These are phyloP conservation scores for Propsilocerus akamusi DNA, from an alignment of 1,140 invertebrate species.

Conservation along the genomic window DNA sequence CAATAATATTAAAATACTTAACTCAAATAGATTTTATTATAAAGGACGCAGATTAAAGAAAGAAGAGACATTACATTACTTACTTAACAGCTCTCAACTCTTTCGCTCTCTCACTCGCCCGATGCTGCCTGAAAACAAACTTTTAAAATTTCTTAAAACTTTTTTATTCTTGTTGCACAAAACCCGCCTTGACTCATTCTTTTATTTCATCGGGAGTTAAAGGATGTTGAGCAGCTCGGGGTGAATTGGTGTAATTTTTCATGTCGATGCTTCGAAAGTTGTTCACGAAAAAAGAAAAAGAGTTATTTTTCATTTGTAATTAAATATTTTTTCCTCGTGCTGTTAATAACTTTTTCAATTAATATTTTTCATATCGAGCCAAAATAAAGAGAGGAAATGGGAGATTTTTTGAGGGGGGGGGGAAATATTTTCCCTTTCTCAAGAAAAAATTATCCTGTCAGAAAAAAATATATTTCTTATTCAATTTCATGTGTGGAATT, in stretches of 20 bases:
- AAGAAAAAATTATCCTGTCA: not conserved
- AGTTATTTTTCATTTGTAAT: slow-evolving; percentile 4
- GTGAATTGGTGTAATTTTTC: slow-evolving; percentile 3
- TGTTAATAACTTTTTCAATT: slow-evolving; percentile 4
- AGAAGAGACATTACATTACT: too few relatives aligned
- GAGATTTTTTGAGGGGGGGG: not conserved
- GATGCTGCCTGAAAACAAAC: too few relatives aligned
- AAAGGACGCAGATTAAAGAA: too few relatives aligned
- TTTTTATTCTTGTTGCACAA: too few relatives aligned
- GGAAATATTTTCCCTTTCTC: not conserved
- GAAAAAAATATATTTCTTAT: not conserved
- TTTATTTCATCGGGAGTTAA: too few relatives aligned
- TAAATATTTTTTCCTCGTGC: slow-evolving; percentile 4
- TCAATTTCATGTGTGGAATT: slow-evolving; percentile 1
- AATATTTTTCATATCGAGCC: slow-evolving; percentile 1
- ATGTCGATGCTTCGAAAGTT: not conserved
- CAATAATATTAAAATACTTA: slow-evolving; percentile 1
- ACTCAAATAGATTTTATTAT: too few relatives aligned
- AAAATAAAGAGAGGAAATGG: not conserved
- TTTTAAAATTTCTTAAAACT: too few relatives aligned
- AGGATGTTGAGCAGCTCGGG: too few relatives aligned
- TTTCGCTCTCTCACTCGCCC: too few relatives aligned
- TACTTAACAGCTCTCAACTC: too few relatives aligned
- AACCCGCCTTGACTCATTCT: too few relatives aligned
- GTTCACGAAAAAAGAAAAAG: not conserved